A percentile compares a stretch with the other conserved stretches of the same genome.
phyloP scores from a whole-genome alignment of 2,888 invertebrate genomes.

The Lasioglossum zephyrum region DNA sequence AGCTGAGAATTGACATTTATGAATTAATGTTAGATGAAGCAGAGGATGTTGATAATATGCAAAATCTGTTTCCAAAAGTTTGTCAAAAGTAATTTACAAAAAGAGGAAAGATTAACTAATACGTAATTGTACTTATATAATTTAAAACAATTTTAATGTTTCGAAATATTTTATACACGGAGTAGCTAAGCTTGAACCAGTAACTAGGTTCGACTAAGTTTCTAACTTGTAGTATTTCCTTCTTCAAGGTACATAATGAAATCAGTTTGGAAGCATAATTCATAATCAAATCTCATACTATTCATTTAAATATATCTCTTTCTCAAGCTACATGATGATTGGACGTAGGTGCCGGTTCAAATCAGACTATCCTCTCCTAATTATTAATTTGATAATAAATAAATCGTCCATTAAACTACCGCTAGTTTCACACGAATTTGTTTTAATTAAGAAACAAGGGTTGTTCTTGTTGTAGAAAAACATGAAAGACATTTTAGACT shows the following conservation, averaged over 20 bases:
- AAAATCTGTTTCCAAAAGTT: background rate
- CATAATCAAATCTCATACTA: background rate
- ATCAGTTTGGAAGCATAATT: background rate
- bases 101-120: background rate
- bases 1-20: background rate
- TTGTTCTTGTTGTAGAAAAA: too few species aligned
- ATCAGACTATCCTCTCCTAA: background rate
- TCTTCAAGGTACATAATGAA: background rate
- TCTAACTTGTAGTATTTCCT: too few species aligned
- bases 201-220: too few species aligned
- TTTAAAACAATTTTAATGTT: background rate
- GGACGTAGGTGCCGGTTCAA: background rate
- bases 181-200: too few species aligned
- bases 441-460: background rate
- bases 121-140: background rate
- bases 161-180: background rate
- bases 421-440: background rate
- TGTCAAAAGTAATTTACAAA: background rate
- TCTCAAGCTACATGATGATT: background rate
- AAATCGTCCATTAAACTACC: background rate
- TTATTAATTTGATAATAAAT: background rate
- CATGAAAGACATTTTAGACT: background rate
- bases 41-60: background rate
- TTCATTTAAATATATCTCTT: background rate
- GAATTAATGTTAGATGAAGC: background rate